Conservation (phyloP, 2,888 invertebrate genomes). For the Entomobrya multifasciata region DNA sequence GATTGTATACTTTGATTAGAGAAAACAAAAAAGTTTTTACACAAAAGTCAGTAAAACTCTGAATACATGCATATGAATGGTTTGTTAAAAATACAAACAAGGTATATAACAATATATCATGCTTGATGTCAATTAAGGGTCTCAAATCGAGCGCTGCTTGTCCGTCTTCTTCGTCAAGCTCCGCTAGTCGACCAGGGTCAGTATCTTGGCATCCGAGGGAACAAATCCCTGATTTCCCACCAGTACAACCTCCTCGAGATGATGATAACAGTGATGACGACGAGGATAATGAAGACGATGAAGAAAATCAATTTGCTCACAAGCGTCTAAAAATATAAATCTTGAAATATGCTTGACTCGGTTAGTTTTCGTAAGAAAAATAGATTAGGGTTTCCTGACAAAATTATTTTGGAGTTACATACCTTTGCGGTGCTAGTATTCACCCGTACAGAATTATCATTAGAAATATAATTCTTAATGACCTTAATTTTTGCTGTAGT, state of each 20-base stretch:
- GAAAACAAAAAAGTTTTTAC: no score
- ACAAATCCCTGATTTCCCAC: conserved; percentile 79
- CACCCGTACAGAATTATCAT: no score
- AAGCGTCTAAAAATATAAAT: conserved; percentile 59
- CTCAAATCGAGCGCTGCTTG: conserved; percentile 58
- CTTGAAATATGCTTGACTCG: conserved; percentile 22
- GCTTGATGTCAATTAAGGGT: conserved; percentile 62
- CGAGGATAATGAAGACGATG: conserved; percentile 63
- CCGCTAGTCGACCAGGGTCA: conserved; percentile 68
- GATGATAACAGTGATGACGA: conserved; percentile 72
- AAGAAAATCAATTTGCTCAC: conserved; percentile 42
- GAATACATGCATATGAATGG: neutral
- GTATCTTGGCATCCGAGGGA: conserved; percentile 75
- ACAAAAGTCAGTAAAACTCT: no score
- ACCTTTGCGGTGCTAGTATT: neutral
- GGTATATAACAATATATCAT: conserved; percentile 21
- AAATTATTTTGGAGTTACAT: neutral
- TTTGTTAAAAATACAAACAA: neutral
- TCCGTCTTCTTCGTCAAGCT: conserved; percentile 69
- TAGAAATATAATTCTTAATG: no score
- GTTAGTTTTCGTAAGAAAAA: conserved; percentile 48
- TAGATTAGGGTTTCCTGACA: neutral
- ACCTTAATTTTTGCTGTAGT: conserved; percentile 2
- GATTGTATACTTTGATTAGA: no score
- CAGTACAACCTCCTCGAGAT: conserved; percentile 76